Evolutionary conservation across 2,797 vertebrate genomes (phyloP).

Genomic region (Poeciliopsis presidionis): DNA sequence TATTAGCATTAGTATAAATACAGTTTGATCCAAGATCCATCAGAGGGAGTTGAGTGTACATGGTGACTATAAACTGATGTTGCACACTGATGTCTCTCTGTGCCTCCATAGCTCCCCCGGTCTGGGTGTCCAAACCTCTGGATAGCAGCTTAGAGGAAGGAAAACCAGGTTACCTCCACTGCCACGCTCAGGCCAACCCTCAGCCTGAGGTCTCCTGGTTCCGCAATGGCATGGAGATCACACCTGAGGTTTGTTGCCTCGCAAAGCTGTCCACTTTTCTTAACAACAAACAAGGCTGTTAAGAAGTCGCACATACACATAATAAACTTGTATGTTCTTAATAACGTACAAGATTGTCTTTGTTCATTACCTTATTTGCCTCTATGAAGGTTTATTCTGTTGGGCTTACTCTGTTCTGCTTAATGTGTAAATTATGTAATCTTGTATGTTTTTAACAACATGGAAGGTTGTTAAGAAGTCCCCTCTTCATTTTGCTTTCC

Average conservation of each 20-base stretch:
- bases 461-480: background rate
- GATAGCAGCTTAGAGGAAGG: constrained; percentile 93
- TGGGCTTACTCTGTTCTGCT: too few species aligned
- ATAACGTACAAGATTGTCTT: too few species aligned
- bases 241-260: constrained; percentile 81
- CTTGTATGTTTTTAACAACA: background rate
- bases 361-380: too few species aligned
- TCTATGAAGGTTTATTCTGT: too few species aligned
- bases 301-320: background rate
- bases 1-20: background rate
- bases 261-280: background rate
- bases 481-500: background rate
- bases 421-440: too few species aligned
- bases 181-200: constrained; percentile 87
- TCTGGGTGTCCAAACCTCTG: constrained; percentile 89
- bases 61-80: background rate
- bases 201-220: constrained; percentile 89
- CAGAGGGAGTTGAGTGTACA: background rate
- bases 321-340: too few species aligned
- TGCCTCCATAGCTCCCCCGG: constrained; percentile 83
- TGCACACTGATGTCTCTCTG: background rate
- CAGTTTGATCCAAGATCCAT: background rate
- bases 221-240: constrained; percentile 84
- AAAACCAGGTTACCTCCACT: constrained; percentile 93
- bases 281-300: too few species aligned